These are phyloP conservation scores for Heliconius hewitsoni DNA, from an alignment of 1,140 invertebrate genomes.

Conservation along the genomic window DNA sequence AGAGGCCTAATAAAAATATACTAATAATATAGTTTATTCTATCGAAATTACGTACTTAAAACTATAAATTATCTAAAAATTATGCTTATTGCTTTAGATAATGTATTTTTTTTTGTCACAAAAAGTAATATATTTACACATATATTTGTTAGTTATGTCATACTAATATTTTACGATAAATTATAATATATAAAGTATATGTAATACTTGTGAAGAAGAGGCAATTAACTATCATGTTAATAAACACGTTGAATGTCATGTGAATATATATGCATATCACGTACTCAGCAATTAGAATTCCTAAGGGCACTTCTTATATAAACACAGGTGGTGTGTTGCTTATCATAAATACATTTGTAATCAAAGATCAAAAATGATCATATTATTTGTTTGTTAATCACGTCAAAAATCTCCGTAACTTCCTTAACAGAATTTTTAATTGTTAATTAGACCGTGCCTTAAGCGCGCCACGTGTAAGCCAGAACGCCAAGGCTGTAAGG, in stretches of 20 bases:
- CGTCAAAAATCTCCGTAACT: background rate
- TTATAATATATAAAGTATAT: background rate
- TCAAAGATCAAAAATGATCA: background rate
- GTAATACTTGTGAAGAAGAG: background rate
- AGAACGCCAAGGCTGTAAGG: constrained; percentile 63
- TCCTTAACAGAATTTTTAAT: constrained; percentile 12
- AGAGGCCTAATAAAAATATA: too few species aligned
- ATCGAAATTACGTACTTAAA: too few species aligned
- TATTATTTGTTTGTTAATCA: constrained; percentile 14
- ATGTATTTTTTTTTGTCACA: too few species aligned
- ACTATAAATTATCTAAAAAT: too few species aligned
- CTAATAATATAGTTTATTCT: too few species aligned
- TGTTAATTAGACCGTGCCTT: constrained; percentile 44
- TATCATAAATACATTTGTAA: constrained; percentile 3
- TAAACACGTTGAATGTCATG: constrained; percentile 30
- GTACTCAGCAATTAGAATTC: constrained; percentile 27
- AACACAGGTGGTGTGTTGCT: background rate
- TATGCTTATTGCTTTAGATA: too few species aligned
- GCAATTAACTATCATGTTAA: background rate
- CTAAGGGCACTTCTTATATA: constrained; percentile 15
- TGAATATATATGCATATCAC: constrained; percentile 33
- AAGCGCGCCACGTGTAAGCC: constrained; percentile 68
- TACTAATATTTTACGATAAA: background rate
- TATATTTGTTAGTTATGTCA: background rate
- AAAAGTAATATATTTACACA: too few species aligned